phyloP scores from a whole-genome alignment of 2,888 invertebrate species.

The Dicyrtomina minuta region DNA sequence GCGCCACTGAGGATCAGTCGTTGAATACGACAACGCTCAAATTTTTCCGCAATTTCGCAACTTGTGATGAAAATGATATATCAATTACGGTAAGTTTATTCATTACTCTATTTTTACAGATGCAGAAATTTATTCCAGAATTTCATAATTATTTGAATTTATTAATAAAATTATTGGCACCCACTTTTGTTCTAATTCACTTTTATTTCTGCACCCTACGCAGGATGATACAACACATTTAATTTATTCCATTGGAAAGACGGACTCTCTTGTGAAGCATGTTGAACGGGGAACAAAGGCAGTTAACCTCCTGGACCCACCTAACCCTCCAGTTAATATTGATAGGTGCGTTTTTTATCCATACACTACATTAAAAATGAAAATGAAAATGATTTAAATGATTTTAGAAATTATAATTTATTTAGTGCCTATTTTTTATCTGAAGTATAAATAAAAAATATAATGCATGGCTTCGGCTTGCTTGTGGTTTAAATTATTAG shows the following conservation, averaged over 20 bases:
- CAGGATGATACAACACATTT: constrained; percentile 9
- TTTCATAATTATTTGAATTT: background rate
- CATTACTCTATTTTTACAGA: background rate
- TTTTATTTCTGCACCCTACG: background rate
- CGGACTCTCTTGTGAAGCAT: background rate
- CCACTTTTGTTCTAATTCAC: too few species aligned
- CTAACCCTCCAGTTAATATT: background rate
- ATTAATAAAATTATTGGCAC: background rate
- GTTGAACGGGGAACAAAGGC: background rate
- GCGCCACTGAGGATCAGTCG: background rate
- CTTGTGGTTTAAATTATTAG: too few species aligned
- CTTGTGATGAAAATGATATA: constrained; percentile 7
- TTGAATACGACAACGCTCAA: background rate
- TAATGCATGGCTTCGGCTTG: background rate
- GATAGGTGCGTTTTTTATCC: background rate
- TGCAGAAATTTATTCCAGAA: too few species aligned
- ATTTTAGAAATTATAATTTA: background rate
- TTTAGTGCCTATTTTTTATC: background rate
- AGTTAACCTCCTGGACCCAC: constrained; percentile 20
- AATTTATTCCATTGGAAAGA: constrained; percentile 9
- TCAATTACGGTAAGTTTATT: background rate
- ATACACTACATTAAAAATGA: background rate
- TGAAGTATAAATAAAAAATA: background rate
- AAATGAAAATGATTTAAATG: background rate
- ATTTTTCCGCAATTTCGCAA: background rate